phyloP scores from a whole-genome alignment of 2,113 vertebrate species.

The Etheostoma cragini region DNA sequence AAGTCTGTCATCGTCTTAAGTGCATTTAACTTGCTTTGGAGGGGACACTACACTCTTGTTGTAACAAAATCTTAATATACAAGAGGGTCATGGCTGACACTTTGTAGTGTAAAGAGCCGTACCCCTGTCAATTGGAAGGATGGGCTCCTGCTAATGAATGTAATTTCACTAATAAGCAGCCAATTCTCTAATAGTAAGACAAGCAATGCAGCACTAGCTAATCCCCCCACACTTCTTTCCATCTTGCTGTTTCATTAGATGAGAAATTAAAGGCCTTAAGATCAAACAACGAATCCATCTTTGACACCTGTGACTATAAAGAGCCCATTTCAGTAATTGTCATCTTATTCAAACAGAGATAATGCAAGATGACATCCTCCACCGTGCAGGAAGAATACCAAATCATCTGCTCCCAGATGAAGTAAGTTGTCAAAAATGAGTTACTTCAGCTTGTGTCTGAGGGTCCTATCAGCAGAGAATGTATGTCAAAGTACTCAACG shows the following conservation, averaged over 20 bases:
- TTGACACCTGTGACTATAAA: constrained; percentile 56
- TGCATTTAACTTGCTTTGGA: constrained; percentile 41
- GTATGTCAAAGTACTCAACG: constrained; percentile 38
- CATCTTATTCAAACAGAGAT: constrained; percentile 61
- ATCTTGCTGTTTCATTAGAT: constrained; percentile 56
- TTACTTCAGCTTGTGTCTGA: constrained; percentile 21
- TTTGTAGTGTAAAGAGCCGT: constrained; percentile 57
- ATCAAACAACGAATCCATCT: constrained; percentile 52
- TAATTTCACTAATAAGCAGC: constrained; percentile 71
- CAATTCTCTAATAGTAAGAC: constrained; percentile 62
- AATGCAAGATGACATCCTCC: constrained; percentile 57
- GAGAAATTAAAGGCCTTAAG: constrained; percentile 69
- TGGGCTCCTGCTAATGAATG: constrained; percentile 60
- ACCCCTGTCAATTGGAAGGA: constrained; percentile 63
- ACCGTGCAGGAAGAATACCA: constrained; percentile 42
- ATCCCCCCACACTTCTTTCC: constrained; percentile 43
- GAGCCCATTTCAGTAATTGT: constrained; percentile 51
- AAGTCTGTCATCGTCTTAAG: constrained; percentile 26
- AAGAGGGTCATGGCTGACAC: constrained; percentile 45
- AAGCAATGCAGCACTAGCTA: constrained; percentile 29
- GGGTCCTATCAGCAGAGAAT: constrained; percentile 26
- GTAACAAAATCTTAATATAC: constrained; percentile 34
- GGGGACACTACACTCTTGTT: constrained; percentile 40
- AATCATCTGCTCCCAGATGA: constrained; percentile 46
- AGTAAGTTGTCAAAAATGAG: constrained; percentile 50